phyloP scores from a whole-genome alignment of 2,113 vertebrate species.

The Melozone crissalis region DNA sequence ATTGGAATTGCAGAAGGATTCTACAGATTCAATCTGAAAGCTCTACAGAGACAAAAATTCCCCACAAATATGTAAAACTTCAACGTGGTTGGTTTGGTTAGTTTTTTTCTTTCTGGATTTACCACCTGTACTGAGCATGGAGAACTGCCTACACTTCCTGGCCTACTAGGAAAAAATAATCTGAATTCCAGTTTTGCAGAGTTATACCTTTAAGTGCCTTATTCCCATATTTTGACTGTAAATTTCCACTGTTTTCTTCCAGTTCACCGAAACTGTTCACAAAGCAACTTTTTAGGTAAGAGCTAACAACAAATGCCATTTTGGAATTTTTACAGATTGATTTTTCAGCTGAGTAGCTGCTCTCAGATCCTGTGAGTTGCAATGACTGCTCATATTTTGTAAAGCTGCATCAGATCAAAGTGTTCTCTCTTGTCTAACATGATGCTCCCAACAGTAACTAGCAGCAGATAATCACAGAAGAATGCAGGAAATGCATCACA shows the following conservation, averaged over 20 bases:
- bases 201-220: not conserved
- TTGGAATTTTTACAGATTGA: rapidly evolving
- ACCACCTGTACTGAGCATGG: not conserved
- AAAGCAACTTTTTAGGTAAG: not conserved
- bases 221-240: not conserved
- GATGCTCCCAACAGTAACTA: not conserved
- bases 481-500: not conserved
- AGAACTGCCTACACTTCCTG: not conserved
- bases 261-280: not conserved
- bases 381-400: not conserved
- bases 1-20: not conserved
- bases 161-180: not conserved
- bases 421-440: not conserved
- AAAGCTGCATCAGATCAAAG: not conserved
- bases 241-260: not conserved
- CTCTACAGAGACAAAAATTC: not conserved
- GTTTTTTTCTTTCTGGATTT: not conserved
- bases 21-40: not conserved
- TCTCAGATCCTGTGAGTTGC: not conserved
- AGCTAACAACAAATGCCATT: not conserved
- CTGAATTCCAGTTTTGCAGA: not conserved
- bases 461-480: not conserved
- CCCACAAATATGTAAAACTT: not conserved
- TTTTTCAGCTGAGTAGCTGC: not conserved
- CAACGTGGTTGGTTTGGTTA: not conserved